These are phyloP conservation scores for Erpobdella octoculata DNA, from an alignment of 2,888 invertebrate genomes.

Conservation along the genomic window DNA sequence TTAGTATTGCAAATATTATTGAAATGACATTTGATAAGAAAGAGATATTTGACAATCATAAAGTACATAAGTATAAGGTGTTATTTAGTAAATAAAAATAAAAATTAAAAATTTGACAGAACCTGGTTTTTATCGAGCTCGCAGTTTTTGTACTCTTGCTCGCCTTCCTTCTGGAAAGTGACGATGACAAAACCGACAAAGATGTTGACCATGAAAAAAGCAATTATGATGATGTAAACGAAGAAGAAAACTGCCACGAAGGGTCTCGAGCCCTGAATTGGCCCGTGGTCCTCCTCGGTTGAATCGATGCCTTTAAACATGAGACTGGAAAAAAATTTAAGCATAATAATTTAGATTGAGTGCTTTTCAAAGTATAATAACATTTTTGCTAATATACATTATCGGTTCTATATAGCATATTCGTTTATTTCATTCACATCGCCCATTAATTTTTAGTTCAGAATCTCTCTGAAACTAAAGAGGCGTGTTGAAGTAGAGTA, in stretches of 20 bases:
- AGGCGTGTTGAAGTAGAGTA: too few species aligned
- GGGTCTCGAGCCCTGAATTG: slow-evolving; percentile 93
- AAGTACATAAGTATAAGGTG: too few species aligned
- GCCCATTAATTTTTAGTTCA: too few species aligned
- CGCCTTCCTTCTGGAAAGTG: slow-evolving; percentile 98
- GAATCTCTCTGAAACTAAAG: too few species aligned
- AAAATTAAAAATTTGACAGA: slow-evolving; percentile 28
- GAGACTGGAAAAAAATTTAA: slow-evolving; percentile 63
- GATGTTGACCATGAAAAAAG: slow-evolving; percentile 99
- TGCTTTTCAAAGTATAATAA: too few species aligned
- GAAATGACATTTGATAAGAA: too few species aligned
- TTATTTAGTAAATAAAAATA: not conserved
- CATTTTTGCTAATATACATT: too few species aligned
- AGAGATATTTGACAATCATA: too few species aligned
- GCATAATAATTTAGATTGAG: too few species aligned
- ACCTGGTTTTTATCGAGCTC: slow-evolving; percentile 96
- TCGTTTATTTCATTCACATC: too few species aligned
- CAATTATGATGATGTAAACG: slow-evolving; percentile 93
- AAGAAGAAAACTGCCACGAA: slow-evolving; percentile 97
- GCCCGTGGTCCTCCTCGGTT: slow-evolving; percentile 85
- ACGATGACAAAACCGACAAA: slow-evolving; percentile 99
- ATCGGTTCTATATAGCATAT: too few species aligned
- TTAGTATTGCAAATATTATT: too few species aligned
- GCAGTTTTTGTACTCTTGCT: slow-evolving; percentile 98
- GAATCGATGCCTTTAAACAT: slow-evolving; percentile 96